A percentile compares a stretch with the other conserved stretches of the same genome.
phyloP scores from a whole-genome alignment of 37 sponge, comb jelly and placozoan species.

The Haliclona indistincta region DNA sequence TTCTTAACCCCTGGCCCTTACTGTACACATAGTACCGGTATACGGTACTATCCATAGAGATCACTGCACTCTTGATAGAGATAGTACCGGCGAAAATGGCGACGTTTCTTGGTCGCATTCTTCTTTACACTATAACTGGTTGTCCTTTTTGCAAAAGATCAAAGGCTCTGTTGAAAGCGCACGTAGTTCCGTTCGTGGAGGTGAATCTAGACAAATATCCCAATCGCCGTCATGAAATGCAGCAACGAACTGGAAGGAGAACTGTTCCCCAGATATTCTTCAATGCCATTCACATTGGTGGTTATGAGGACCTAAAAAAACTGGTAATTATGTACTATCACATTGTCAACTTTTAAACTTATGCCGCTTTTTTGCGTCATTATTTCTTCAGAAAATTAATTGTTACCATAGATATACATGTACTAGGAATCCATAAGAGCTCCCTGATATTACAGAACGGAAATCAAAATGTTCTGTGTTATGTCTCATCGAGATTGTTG shows the following conservation, averaged over 20 bases:
- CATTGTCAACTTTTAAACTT: too few relatives aligned
- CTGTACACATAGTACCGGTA: too few relatives aligned
- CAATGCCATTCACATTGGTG: constrained; percentile 84
- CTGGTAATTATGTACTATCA: constrained; percentile 36
- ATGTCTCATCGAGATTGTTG: too few relatives aligned
- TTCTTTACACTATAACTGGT: constrained; percentile 63
- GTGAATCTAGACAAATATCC: constrained; percentile 82
- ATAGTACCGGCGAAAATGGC: constrained; percentile 42
- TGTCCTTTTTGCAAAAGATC: constrained; percentile 76
- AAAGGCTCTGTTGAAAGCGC: constrained; percentile 58
- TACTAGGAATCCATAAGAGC: too few relatives aligned
- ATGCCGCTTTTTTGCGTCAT: too few relatives aligned
- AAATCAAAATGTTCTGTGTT: neutral
- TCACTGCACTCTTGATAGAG: too few relatives aligned
- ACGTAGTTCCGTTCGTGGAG: constrained; percentile 80
- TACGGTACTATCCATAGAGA: too few relatives aligned
- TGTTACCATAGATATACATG: too few relatives aligned
- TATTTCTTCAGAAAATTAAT: too few relatives aligned
- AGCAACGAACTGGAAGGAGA: constrained; percentile 64
- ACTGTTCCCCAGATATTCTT: constrained; percentile 95
- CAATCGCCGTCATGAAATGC: constrained; percentile 72
- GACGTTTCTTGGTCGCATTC: constrained; percentile 72
- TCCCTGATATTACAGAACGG: neutral
- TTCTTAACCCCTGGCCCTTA: too few relatives aligned
- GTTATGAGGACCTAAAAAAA: constrained; percentile 72